Percentiles rank a stretch among this genome's conserved stretches.
phyloP scores from a whole-genome alignment of 2,888 invertebrate species.

The Diaperis boleti region DNA sequence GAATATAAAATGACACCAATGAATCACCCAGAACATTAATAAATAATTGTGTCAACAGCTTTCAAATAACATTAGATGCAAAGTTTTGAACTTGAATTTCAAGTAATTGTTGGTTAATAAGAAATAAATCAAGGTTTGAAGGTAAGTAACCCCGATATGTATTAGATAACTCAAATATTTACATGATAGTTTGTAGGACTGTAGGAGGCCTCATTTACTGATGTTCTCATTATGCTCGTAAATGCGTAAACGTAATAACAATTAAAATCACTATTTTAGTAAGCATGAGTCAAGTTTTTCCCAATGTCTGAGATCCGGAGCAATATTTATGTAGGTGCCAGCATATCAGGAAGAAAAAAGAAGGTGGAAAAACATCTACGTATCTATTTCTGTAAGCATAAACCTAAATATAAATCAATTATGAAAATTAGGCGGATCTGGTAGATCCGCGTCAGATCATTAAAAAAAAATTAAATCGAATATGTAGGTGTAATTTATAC shows the following conservation, averaged over 20 bases:
- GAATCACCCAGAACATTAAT: neutral
- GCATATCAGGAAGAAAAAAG: no score
- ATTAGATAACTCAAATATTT: neutral
- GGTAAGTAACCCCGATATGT: neutral
- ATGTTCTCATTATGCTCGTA: neutral
- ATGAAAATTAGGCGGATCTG: no score
- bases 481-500: no score
- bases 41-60: neutral
- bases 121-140: neutral
- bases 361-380: no score
- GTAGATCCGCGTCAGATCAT: no score
- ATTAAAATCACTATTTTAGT: no score
- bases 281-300: neutral
- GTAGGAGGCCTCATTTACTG: neutral
- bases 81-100: neutral
- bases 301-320: neutral
- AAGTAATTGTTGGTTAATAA: neutral
- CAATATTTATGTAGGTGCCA: neutral
- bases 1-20: neutral
- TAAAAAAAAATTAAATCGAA: no score
- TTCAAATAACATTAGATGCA: conserved; percentile 2
- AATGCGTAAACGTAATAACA: no score
- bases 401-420: no score
- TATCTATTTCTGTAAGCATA: no score
- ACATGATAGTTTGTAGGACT: neutral